Base-by-base conservation (phyloP, 2,888 invertebrate species). In the Nomada ferruginata region DNA sequence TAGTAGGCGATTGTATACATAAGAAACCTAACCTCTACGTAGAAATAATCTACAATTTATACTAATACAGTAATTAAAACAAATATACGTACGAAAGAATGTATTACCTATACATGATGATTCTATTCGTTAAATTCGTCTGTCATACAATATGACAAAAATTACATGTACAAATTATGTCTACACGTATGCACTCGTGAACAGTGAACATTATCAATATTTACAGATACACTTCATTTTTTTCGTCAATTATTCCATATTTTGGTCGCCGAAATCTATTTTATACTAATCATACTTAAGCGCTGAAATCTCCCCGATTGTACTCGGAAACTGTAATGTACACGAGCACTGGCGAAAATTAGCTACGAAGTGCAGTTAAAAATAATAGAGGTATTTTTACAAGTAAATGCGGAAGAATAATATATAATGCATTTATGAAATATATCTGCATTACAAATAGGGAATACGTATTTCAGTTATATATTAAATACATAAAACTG, bases 101-200 rank as follows among this genome's bases (percentile, higher is more conserved):
- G 65, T 20, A 64, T 83, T 83, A 83, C 83, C 75, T 83, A 68
- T 83, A 68, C 83, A 83, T 83, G 55, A 64, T 83, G 66, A n/a
- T 1, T 71, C 18, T 64, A 59, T 36, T 47, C 50, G 7, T 42
- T 44, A 64, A 47, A 36, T 50, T n/a, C n/a, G n/a, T n/a, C 61
- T 61, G 47, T 15, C 42, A 18, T 44, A 11, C 15, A 36, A 66
- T 53, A 52, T 68, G 23, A 76, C 47, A 68, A 50, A 68, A 76
- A 59, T 76, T 44, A 61, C 26, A 57, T 52, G 20, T 23, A 59
- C n/a, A 55, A 20, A 50, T 47, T 53, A 55, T 57, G 23, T 36
- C 4, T 79, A 44, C 23, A 20, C 26, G 5, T 63, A 64, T 44
- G n/a, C n/a, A 20, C 23, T 42, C 3, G 13, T 11, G 11, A 47